Percentiles rank a stretch among this genome's conserved stretches.
These are phyloP conservation scores for Tychaedon coryphoeus DNA, from an alignment of 2,113 vertebrate genomes.

Conservation along the genomic window DNA sequence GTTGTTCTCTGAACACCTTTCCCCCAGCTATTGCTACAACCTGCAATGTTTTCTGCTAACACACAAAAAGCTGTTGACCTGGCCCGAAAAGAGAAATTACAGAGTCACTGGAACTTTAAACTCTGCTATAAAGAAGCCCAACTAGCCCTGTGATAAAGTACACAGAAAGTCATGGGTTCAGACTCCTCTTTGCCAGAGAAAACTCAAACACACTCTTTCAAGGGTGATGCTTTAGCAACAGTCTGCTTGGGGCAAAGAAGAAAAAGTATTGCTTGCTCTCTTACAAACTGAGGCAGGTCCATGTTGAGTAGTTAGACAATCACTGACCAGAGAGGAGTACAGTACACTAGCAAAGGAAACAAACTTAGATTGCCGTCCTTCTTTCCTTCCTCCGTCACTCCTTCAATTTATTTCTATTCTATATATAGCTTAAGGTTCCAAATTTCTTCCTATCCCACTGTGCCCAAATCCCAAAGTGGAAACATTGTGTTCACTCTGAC, in stretches of 20 bases:
- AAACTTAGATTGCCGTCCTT: background rate
- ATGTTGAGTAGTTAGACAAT: accelerated
- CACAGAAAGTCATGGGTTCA: background rate
- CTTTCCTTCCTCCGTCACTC: too few species aligned
- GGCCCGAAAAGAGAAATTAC: background rate
- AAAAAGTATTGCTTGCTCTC: background rate
- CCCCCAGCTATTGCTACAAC: accelerated
- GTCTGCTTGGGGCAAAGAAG: background rate
- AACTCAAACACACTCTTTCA: background rate
- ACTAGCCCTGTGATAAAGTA: background rate
- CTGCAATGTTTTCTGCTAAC: background rate
- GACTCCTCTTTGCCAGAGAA: background rate
- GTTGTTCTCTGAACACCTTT: background rate
- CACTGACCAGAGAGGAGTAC: background rate
- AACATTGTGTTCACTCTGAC: background rate
- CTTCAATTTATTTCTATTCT: background rate
- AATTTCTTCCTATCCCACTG: accelerated
- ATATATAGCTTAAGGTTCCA: background rate
- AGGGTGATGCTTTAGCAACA: background rate
- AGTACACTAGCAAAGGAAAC: background rate
- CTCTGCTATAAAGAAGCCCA: background rate
- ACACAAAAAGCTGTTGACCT: background rate
- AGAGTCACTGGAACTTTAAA: background rate
- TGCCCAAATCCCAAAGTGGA: background rate
- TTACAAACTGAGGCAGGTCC: background rate